phyloP scores from a whole-genome alignment of 2,888 invertebrate genomes.

The Pheosia tremula region DNA sequence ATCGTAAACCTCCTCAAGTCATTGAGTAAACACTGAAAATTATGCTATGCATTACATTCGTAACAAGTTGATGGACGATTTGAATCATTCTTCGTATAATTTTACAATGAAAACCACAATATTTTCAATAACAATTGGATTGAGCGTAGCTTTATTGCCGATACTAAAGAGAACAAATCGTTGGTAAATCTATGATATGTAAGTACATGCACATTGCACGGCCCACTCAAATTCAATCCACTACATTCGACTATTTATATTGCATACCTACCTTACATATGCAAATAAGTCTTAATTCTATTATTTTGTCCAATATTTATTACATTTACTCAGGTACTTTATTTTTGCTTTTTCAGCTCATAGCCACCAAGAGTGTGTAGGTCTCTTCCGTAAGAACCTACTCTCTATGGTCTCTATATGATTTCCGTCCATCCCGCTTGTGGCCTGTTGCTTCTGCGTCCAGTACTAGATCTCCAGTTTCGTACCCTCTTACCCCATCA shows the following conservation, averaged over 20 bases:
- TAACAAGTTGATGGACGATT: slow-evolving; percentile 20
- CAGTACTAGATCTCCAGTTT: too few relatives aligned
- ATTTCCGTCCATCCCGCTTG: too few relatives aligned
- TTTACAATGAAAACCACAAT: slow-evolving; percentile 28
- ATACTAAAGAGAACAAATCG: slow-evolving; percentile 32
- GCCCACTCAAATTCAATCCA: slow-evolving; percentile 3
- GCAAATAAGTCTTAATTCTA: too few relatives aligned
- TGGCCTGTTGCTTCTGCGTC: too few relatives aligned
- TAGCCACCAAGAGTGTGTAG: too few relatives aligned
- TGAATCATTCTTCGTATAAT: slow-evolving; percentile 34
- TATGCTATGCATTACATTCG: slow-evolving; percentile 29
- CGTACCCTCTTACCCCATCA: too few relatives aligned
- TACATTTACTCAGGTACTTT: too few relatives aligned
- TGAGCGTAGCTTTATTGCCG: slow-evolving; percentile 22
- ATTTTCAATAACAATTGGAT: slow-evolving; percentile 29
- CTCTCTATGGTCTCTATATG: too few relatives aligned
- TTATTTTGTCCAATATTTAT: too few relatives aligned
- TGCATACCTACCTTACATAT: not conserved
- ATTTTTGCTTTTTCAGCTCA: too few relatives aligned
- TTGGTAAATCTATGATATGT: slow-evolving; percentile 26
- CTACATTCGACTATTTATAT: not conserved
- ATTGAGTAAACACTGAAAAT: slow-evolving; percentile 25
- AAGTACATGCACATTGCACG: not conserved
- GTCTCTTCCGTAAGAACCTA: too few relatives aligned
- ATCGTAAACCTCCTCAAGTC: slow-evolving; percentile 34